phyloP scores from a whole-genome alignment of 2,888 invertebrate genomes.

The Oegoconia quadripuncta region DNA sequence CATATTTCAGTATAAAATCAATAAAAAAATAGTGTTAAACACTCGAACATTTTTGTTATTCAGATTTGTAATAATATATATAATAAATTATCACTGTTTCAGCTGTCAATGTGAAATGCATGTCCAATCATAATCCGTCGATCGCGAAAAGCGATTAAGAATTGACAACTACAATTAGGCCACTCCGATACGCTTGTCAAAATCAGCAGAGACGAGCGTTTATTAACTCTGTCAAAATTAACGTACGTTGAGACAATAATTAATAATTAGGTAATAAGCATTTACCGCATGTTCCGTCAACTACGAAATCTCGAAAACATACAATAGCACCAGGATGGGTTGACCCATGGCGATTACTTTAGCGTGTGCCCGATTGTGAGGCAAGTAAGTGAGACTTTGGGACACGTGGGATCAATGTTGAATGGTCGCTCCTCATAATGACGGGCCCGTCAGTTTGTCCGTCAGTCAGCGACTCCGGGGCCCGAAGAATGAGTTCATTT shows the following conservation, averaged over 20 bases:
- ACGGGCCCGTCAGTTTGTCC: constrained; percentile 66
- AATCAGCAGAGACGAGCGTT: constrained; percentile 27
- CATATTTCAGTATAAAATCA: too few relatives aligned
- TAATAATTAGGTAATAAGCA: constrained; percentile 68
- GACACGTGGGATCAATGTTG: constrained; percentile 42
- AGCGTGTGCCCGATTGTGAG: constrained; percentile 28
- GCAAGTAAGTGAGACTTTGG: constrained; percentile 38
- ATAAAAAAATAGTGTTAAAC: too few relatives aligned
- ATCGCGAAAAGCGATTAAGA: constrained; percentile 10
- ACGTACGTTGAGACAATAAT: constrained; percentile 49
- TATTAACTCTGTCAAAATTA: constrained; percentile 42
- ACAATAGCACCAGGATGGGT: constrained; percentile 44
- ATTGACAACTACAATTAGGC: constrained; percentile 14
- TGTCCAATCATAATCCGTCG: constrained; percentile 10
- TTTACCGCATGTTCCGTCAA: constrained; percentile 60
- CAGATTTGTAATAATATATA: too few relatives aligned
- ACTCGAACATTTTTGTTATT: too few relatives aligned
- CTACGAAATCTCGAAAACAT: constrained; percentile 63
- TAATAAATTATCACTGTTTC: not conserved
- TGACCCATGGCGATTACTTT: constrained; percentile 51
- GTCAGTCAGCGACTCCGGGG: constrained; percentile 69
- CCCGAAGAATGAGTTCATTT: constrained; percentile 78
- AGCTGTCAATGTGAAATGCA: not conserved
- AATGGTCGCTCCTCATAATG: constrained; percentile 59
- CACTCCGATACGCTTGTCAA: constrained; percentile 29